Percentiles rank a stretch among this genome's conserved stretches.
These are phyloP conservation scores for Xestia sexstrigata DNA, from an alignment of 2,888 invertebrate species.

Conservation along the genomic window DNA sequence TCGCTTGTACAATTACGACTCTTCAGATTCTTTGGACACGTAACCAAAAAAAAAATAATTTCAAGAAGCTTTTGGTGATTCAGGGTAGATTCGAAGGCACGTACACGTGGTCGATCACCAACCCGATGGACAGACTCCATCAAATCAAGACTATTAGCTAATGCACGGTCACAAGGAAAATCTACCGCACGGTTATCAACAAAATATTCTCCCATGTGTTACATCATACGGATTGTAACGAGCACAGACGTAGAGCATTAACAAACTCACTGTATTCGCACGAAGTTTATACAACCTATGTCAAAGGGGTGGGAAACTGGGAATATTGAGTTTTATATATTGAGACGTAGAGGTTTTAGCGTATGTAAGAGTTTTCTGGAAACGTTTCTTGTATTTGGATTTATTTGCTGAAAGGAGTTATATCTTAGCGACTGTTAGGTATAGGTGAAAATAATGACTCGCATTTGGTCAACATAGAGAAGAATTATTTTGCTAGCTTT, in stretches of 20 bases:
- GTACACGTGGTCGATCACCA: too few species aligned
- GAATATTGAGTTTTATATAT: slow-evolving; percentile 35
- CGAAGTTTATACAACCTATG: slow-evolving; percentile 33
- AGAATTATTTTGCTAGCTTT: too few species aligned
- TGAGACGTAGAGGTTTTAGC: slow-evolving; percentile 13
- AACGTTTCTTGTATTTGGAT: background rate
- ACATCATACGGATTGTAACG: slow-evolving; percentile 31
- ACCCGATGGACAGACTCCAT: too few species aligned
- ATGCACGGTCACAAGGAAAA: background rate
- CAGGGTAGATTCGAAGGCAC: too few species aligned
- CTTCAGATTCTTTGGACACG: too few species aligned
- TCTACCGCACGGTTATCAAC: background rate
- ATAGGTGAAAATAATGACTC: background rate
- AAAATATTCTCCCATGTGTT: slow-evolving; percentile 22
- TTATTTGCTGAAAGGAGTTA: background rate
- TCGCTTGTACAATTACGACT: too few species aligned
- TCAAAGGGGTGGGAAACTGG: slow-evolving; percentile 24
- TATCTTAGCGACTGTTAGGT: background rate
- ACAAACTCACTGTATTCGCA: slow-evolving; percentile 39
- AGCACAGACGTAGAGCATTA: slow-evolving; percentile 43
- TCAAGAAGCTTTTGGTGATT: too few species aligned
- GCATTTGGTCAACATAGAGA: background rate
- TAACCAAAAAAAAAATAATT: too few species aligned
- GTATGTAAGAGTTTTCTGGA: slow-evolving; percentile 3
- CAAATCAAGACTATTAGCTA: background rate